Evolutionary conservation across 2,797 vertebrate species (phyloP).

Genomic region (Sus cebifrons): DNA sequence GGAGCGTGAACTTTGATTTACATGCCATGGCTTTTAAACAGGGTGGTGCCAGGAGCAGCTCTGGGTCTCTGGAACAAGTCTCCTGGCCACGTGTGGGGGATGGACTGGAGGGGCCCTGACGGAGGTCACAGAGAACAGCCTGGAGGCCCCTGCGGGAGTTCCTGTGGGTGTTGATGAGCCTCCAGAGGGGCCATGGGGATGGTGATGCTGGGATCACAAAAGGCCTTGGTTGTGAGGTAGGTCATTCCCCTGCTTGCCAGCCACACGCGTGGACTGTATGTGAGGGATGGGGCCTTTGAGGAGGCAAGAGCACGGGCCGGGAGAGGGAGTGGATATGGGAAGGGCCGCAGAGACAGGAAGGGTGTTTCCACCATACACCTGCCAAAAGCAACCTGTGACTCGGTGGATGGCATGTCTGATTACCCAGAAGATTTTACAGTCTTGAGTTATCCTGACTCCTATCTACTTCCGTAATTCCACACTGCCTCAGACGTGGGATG

Average conservation of each 20-base stretch:
- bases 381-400: constrained; percentile 83
- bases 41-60: not conserved
- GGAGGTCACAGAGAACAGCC: constrained; percentile 36
- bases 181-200: not conserved
- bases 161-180: not conserved
- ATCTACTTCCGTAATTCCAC: constrained; percentile 72
- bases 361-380: constrained; percentile 72
- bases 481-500: constrained; percentile 1
- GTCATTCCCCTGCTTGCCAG: not conserved
- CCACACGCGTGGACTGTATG: not conserved
- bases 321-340: constrained; percentile 57
- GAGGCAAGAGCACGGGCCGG: not conserved
- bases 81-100: not conserved
- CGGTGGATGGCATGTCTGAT: constrained; percentile 69
- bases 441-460: constrained; percentile 59
- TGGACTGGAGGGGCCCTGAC: not conserved
- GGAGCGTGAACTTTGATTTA: constrained; percentile 55
- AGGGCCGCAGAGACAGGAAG: constrained; percentile 70
- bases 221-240: not conserved
- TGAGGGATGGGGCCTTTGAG: not conserved
- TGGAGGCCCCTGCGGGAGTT: constrained; percentile 28
- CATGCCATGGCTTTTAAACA: constrained; percentile 8
- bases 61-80: constrained; percentile 46
- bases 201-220: not conserved
- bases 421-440: constrained; percentile 68